phyloP scores from a whole-genome alignment of 2,888 invertebrate species.

The Caenorhabditis sp. region DNA sequence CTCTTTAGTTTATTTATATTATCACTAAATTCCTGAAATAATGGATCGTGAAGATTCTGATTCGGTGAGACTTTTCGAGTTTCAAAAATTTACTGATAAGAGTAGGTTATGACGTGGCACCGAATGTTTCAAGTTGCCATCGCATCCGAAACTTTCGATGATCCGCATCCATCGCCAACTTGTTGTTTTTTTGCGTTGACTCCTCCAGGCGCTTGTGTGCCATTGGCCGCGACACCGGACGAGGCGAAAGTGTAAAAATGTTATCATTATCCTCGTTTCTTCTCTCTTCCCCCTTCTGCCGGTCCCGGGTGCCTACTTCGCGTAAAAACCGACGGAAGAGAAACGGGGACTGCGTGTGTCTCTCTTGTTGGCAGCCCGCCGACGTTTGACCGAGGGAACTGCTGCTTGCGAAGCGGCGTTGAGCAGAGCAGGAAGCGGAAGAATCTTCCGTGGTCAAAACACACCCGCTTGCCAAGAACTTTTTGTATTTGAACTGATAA shows the following conservation, averaged over 20 bases:
- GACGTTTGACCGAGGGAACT: not conserved
- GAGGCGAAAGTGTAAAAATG: conserved; percentile 61
- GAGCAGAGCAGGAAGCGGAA: not conserved
- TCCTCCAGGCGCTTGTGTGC: conserved; percentile 33
- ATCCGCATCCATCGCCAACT: conserved; percentile 33
- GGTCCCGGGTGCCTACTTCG: conserved; percentile 24
- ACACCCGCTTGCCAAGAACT: conserved; percentile 2
- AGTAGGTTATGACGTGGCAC: conserved; percentile 8
- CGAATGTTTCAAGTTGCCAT: too few species aligned
- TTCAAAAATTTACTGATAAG: too few species aligned
- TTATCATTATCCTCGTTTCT: conserved; percentile 54
- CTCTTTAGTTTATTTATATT: conserved; percentile 17
- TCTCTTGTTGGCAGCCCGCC: not conserved
- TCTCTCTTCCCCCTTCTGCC: conserved; percentile 19
- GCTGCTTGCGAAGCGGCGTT: not conserved
- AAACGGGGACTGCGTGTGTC: not conserved
- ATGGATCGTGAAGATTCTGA: conserved; percentile 47
- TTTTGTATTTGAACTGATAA: too few species aligned
- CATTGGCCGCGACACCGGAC: conserved; percentile 36
- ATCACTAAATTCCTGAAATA: conserved; percentile 21
- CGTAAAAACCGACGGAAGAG: conserved; percentile 49
- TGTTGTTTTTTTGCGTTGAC: conserved; percentile 50
- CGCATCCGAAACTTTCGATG: conserved; percentile 12
- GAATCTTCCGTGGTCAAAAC: conserved; percentile 23
- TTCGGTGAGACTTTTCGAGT: conserved; percentile 36